Base-by-base conservation (phyloP, 2,888 invertebrate genomes). In the Tortricodes alternella region DNA sequence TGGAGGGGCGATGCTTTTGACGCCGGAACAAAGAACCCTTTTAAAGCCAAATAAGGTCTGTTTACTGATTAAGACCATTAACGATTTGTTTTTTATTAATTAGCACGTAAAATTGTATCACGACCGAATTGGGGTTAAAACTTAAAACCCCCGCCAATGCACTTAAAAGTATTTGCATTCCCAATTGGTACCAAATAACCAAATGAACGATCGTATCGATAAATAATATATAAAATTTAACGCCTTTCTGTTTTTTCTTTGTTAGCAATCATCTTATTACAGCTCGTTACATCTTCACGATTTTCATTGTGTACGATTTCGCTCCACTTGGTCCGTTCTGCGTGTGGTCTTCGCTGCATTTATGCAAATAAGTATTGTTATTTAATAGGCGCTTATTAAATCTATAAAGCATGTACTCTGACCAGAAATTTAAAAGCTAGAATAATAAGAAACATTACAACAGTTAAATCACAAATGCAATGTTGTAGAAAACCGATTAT, bases 181-280 rank as follows among this genome's bases (percentile, higher is more conserved):
- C 29, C 37, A 35, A 48, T 51, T 52, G 41, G 46, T 13, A 46
- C 11, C n/a, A 27, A 50, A 41, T 48, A 55, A 46, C 50, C 50
- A 44, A 32, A 35, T 13, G 11, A 44, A 39, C 44, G 49, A 56
- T 55, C 41, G 13, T 43, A 55, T 49, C 55, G 19, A 4, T 24
- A 56, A 61, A 59, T n/a, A n/a, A n/a, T n/a, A n/a, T 56, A 65
- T 65, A 64, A 66, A 64, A 63, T 55, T 62, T 61, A 59, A 61
- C 61, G 63, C 57, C 62, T 63, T 61, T 53, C 61, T 62, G 60
- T 62, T 58, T 56, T n/a, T 51, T 56, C 60, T 61, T 58, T 53
- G 61, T 62, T 60, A 56, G 23, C 63, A 62, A 66, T 64, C 65
- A 61, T 53, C 60, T 59, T 52, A 49, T 61, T 63, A 60, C 60